These are phyloP conservation scores for Protosalanx chinensis DNA, from an alignment of 2,797 vertebrate species.

Conservation along the genomic window DNA sequence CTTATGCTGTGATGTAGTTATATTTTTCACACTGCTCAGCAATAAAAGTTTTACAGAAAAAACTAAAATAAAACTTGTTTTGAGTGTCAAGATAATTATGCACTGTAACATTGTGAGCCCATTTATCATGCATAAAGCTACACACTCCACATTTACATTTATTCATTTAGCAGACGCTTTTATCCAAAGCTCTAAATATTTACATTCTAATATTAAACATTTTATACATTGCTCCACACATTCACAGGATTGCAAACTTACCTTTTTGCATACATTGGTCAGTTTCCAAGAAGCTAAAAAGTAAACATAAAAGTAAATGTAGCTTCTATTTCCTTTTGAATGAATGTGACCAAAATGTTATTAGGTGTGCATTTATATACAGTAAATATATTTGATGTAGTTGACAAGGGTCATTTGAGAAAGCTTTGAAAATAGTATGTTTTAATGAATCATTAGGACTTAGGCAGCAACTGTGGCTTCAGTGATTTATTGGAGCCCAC, in stretches of 20 bases:
- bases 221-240: constrained; percentile 20
- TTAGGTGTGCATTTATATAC: neutral
- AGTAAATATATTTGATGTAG: constrained; percentile 4
- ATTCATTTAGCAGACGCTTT: no score
- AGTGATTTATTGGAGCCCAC: constrained; percentile 1
- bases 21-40: neutral
- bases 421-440: neutral
- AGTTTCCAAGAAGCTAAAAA: constrained; percentile 19
- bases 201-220: constrained; percentile 24
- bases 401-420: constrained; percentile 1
- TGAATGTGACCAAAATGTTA: constrained; percentile 14
- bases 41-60: no score
- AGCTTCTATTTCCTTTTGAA: constrained; percentile 15
- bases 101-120: neutral
- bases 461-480: neutral
- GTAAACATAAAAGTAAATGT: constrained; percentile 16
- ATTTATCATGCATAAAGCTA: constrained; percentile 7
- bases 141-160: no score
- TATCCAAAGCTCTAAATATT: constrained; percentile 19
- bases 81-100: neutral
- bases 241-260: constrained; percentile 27
- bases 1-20: neutral
- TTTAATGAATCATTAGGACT: no score
- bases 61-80: neutral
- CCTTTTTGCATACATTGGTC: constrained; percentile 25